These are phyloP conservation scores for Daboia siamensis DNA, from an alignment of 2,113 vertebrate genomes.

Conservation along the genomic window DNA sequence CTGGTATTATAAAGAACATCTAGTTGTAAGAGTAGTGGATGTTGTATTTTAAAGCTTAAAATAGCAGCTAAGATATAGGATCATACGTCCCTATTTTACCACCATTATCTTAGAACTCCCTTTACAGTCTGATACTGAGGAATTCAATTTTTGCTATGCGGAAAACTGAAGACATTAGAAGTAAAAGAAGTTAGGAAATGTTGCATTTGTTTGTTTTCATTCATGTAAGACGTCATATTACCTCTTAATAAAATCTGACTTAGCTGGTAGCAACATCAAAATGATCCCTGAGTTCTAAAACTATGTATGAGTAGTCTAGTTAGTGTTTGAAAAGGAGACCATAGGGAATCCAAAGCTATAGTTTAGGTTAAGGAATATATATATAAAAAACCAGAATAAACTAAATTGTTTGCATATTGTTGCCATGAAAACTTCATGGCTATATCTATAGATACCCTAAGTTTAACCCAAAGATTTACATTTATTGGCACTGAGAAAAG, in stretches of 20 bases:
- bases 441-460: not conserved
- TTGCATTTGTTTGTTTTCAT: not conserved
- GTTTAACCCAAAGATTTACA: not conserved
- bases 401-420: not conserved
- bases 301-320: not conserved
- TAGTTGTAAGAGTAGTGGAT: not conserved
- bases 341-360: not conserved
- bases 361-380: not conserved
- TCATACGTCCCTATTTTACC: not conserved
- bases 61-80: not conserved
- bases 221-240: not conserved
- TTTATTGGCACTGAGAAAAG: not conserved
- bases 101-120: no score
- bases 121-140: not conserved
- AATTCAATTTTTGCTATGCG: not conserved
- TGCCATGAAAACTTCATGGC: not conserved
- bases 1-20: not conserved
- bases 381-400: not conserved
- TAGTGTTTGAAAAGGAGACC: not conserved
- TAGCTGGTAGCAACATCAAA: not conserved
- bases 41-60: not conserved
- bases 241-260: not conserved
- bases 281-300: not conserved
- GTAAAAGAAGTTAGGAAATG: not conserved
- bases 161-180: not conserved